Conservation (phyloP, 2,888 invertebrate species). For the Trachelus iudaicus region DNA sequence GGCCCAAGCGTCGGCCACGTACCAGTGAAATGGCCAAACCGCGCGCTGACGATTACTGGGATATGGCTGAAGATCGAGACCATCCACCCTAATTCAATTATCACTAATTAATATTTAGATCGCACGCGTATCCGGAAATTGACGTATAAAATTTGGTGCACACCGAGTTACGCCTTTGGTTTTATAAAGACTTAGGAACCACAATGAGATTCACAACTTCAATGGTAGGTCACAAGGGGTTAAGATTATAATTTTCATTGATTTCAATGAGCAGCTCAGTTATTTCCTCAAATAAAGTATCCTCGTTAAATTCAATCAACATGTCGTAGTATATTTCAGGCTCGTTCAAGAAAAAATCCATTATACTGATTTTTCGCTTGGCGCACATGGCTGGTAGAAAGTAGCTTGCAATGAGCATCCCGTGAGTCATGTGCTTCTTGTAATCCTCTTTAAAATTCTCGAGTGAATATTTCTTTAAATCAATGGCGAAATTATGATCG, state of each 20-base stretch:
- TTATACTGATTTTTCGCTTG: background rate
- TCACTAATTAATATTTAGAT: too few relatives aligned
- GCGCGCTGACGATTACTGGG: too few relatives aligned
- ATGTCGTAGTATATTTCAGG: background rate
- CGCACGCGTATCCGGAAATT: background rate
- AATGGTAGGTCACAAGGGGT: too few relatives aligned
- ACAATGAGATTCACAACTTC: background rate
- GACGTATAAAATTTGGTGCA: too few relatives aligned
- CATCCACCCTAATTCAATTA: too few relatives aligned
- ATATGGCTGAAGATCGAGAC: too few relatives aligned
- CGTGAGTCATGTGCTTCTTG: slow-evolving; percentile 39
- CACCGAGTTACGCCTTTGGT: too few relatives aligned
- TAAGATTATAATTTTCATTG: background rate
- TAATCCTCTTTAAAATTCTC: slow-evolving; percentile 47
- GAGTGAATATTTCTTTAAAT: slow-evolving; percentile 42
- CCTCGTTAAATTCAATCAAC: background rate
- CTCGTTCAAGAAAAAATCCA: background rate
- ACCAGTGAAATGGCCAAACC: too few relatives aligned
- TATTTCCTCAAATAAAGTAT: background rate
- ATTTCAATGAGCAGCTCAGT: background rate
- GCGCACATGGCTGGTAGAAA: slow-evolving; percentile 34
- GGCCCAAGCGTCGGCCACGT: too few relatives aligned
- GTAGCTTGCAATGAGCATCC: slow-evolving; percentile 42
- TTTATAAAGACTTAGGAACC: too few relatives aligned
- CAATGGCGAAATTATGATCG: slow-evolving; percentile 28